Conservation (phyloP, 2,888 invertebrate genomes). For the Gandaritis pyraliata region DNA sequence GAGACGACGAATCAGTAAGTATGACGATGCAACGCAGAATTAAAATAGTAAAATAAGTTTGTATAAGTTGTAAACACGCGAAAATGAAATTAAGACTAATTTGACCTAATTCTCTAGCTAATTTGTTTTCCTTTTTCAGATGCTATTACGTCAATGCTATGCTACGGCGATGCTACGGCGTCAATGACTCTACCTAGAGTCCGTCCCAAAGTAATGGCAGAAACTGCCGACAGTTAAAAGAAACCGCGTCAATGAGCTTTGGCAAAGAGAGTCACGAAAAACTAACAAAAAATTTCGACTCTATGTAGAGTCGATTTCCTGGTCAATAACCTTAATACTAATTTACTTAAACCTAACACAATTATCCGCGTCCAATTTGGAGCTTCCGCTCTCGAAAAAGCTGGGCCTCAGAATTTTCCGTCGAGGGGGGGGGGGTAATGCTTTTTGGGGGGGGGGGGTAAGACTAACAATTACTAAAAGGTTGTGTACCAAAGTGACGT, state of each 20-base stretch:
- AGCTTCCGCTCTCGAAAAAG: not conserved
- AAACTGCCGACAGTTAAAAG: not conserved
- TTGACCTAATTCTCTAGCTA: not conserved
- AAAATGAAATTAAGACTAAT: not conserved
- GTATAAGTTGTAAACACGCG: not conserved
- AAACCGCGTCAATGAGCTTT: not conserved
- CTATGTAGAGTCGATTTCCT: not conserved
- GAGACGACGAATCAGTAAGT: not conserved
- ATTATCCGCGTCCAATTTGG: not conserved
- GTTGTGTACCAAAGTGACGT: no score
- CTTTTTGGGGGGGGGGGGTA: not conserved
- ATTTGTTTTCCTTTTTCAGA: not conserved
- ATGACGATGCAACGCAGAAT: no score
- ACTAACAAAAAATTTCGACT: no score
- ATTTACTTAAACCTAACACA: not conserved
- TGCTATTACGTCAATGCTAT: no score
- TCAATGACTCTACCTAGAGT: constrained; percentile 1
- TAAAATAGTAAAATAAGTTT: not conserved
- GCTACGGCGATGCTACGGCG: not conserved
- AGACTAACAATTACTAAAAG: no score
- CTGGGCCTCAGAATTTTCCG: not conserved
- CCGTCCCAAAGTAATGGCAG: not conserved
- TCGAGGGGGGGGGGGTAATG: no score
- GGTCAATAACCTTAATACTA: not conserved
- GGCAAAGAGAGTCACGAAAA: not conserved